Percentiles rank a stretch among this genome's conserved stretches.
phyloP scores from a whole-genome alignment of 1,140 invertebrate species.

The Drosophila pectinifera region DNA sequence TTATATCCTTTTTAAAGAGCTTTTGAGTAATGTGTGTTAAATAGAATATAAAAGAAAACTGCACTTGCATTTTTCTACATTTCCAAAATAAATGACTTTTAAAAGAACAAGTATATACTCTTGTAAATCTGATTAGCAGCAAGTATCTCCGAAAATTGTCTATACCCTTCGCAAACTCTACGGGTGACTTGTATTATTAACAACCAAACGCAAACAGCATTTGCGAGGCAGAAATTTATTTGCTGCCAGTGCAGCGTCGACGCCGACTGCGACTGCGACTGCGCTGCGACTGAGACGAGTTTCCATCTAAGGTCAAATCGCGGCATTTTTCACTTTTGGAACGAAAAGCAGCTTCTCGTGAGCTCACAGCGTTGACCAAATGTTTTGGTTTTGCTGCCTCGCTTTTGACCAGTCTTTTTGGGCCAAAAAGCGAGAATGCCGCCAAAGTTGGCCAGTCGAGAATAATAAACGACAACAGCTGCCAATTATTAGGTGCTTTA shows the following conservation, averaged over 20 bases:
- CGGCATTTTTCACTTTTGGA: constrained; percentile 71
- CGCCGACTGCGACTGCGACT: constrained; percentile 16
- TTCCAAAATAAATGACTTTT: too few species aligned
- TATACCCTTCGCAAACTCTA: constrained; percentile 11
- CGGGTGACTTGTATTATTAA: constrained; percentile 33
- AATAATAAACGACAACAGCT: constrained; percentile 57
- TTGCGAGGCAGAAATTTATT: constrained; percentile 72
- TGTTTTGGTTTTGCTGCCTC: constrained; percentile 46
- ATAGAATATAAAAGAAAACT: not conserved
- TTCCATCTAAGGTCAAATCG: constrained; percentile 80
- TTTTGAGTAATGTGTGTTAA: not conserved
- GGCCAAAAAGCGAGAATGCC: constrained; percentile 41
- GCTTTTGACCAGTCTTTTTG: constrained; percentile 20
- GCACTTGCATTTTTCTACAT: rapidly evolving
- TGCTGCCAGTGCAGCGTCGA: constrained; percentile 37
- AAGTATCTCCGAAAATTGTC: not conserved
- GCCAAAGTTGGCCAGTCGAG: constrained; percentile 22
- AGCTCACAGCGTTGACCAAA: constrained; percentile 64
- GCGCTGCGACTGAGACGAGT: constrained; percentile 63
- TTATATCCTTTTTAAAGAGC: not conserved
- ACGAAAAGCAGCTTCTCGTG: constrained; percentile 75
- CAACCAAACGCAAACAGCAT: constrained; percentile 57
- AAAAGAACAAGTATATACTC: not conserved
- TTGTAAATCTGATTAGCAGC: too few species aligned
- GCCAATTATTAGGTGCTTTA: constrained; percentile 65